phyloP scores from a whole-genome alignment of 2,797 vertebrate genomes.

The Sebastes steindachneri region DNA sequence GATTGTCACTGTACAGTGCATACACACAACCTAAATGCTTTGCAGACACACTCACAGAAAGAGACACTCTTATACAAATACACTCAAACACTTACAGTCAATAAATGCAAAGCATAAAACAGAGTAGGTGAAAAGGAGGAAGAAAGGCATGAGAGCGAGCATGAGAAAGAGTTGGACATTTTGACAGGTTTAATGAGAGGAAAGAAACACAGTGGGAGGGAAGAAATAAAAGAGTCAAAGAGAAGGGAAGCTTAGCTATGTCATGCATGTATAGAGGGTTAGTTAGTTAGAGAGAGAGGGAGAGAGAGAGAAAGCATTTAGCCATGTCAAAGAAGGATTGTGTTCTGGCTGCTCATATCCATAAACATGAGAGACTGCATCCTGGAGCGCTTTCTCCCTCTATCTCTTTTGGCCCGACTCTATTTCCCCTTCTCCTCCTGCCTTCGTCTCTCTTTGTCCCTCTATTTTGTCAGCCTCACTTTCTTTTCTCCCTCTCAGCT shows the following conservation, averaged over 20 bases:
- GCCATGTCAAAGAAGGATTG: conserved; percentile 69
- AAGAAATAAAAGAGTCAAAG: conserved; percentile 35
- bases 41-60: background rate
- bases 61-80: background rate
- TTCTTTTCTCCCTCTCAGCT: background rate
- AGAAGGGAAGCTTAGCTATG: conserved; percentile 37
- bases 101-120: background rate
- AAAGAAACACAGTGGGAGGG: conserved; percentile 2
- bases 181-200: conserved; percentile 18
- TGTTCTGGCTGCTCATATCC: conserved; percentile 66
- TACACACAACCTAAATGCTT: background rate
- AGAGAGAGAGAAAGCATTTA: conserved; percentile 41
- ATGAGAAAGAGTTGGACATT: conserved; percentile 2
- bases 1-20: background rate
- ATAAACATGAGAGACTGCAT: conserved; percentile 73
- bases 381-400: conserved; percentile 2
- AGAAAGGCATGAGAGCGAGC: background rate
- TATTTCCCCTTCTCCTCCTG: background rate
- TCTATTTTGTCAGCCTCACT: background rate
- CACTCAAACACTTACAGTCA: background rate
- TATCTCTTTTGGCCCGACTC: background rate
- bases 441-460: background rate
- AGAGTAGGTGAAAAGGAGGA: background rate
- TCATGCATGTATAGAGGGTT: conserved; percentile 48
- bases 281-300: conserved; percentile 16